A percentile compares a stretch with the other conserved stretches of the same genome.
Conservation (phyloP, 1,140 invertebrate genomes). For the Pectinophora gossypiella region DNA sequence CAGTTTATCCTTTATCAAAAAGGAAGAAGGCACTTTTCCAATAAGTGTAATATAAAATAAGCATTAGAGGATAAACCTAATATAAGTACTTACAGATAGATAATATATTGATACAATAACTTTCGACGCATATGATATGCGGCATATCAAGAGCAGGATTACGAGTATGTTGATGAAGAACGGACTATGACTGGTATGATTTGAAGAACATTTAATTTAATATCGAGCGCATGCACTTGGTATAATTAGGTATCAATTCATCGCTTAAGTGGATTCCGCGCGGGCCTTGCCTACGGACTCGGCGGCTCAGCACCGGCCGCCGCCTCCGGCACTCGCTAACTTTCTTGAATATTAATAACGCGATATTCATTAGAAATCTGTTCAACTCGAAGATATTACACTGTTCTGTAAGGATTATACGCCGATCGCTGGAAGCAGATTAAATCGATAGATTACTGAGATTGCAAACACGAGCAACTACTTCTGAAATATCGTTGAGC, state of each 20-base stretch:
- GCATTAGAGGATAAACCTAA: too few relatives aligned
- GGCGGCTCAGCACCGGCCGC: neutral
- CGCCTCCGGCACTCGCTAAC: slow-evolving; percentile 1
- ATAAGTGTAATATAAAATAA: too few relatives aligned
- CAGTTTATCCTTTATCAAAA: too few relatives aligned
- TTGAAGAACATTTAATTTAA: neutral
- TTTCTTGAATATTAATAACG: slow-evolving; percentile 51
- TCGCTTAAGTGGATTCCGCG: slow-evolving; percentile 47
- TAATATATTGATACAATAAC: neutral
- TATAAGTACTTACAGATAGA: too few relatives aligned
- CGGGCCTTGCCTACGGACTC: neutral
- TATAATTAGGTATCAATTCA: slow-evolving; percentile 51
- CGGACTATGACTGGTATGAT: neutral
- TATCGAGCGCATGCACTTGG: slow-evolving; percentile 1
- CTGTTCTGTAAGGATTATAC: slow-evolving; percentile 56
- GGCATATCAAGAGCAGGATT: neutral
- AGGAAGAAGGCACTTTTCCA: too few relatives aligned
- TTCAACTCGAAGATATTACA: slow-evolving; percentile 37
- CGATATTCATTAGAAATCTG: slow-evolving; percentile 40
- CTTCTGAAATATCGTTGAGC: neutral
- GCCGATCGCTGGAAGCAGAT: slow-evolving; percentile 17
- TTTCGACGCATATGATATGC: neutral
- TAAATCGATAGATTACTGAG: slow-evolving; percentile 15
- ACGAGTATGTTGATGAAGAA: neutral
- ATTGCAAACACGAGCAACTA: neutral